Percentiles rank a stretch among this genome's conserved stretches.
phyloP scores from a whole-genome alignment of 2,888 invertebrate genomes.

The Tenthredo amoena region DNA sequence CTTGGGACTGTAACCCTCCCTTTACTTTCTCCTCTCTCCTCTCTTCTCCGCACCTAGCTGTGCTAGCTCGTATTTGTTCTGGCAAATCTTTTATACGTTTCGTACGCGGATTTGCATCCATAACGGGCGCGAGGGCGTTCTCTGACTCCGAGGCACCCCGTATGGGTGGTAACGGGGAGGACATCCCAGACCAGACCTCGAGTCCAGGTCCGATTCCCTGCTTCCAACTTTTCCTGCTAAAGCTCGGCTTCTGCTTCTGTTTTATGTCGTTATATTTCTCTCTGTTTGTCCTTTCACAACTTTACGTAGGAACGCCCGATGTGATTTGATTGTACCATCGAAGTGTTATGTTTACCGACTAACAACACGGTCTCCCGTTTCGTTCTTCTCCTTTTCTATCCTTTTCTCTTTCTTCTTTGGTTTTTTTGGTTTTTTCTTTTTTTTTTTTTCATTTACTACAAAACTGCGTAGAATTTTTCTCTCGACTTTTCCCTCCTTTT shows the following conservation, averaged over 20 bases:
- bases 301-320: slow-evolving; percentile 17
- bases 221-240: not conserved
- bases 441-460: not conserved
- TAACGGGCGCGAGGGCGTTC: slow-evolving; percentile 63
- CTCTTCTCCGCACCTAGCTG: slow-evolving; percentile 44
- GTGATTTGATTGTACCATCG: slow-evolving; percentile 49
- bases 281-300: slow-evolving; percentile 31
- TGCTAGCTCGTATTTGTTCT: slow-evolving; percentile 71
- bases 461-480: not conserved
- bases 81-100: slow-evolving; percentile 74
- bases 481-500: not conserved
- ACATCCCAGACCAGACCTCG: slow-evolving; percentile 9
- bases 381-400: not conserved
- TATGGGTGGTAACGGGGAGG: not conserved
- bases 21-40: slow-evolving; percentile 50
- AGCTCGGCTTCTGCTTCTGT: not conserved
- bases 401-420: not conserved
- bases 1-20: slow-evolving; percentile 60
- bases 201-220: slow-evolving; percentile 41
- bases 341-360: slow-evolving; percentile 46
- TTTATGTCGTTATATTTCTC: slow-evolving; percentile 44
- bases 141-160: slow-evolving; percentile 56
- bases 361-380: slow-evolving; percentile 18
- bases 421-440: not conserved
- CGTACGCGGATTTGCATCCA: slow-evolving; percentile 73